Conservation (phyloP, 92 coral and sea anemone genomes). For the Epizoanthus stellaris region DNA sequence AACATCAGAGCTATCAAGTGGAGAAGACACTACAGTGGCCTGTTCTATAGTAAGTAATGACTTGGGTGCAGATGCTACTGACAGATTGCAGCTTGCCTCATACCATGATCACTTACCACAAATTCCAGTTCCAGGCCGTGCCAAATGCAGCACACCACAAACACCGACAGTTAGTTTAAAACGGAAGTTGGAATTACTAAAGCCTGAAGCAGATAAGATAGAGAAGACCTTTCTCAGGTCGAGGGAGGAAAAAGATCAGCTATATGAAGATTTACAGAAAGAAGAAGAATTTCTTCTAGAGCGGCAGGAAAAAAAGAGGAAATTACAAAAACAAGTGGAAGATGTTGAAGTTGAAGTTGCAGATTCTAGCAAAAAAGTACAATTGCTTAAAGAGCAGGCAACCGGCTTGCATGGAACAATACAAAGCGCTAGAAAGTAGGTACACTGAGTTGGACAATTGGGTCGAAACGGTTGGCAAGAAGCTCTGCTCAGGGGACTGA, state of each 20-base stretch:
- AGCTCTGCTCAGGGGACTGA: not conserved
- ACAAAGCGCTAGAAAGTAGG: not conserved
- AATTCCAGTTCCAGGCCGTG: not conserved
- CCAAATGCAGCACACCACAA: not conserved
- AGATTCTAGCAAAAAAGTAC: not conserved
- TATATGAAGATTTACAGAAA: not conserved
- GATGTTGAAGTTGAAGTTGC: conserved; percentile 4
- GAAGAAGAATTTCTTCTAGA: not conserved
- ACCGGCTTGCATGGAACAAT: not conserved
- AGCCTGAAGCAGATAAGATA: not conserved
- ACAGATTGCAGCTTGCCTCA: conserved; percentile 2
- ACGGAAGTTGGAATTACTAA: conserved; percentile 22
- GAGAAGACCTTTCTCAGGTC: not conserved
- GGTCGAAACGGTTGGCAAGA: conserved; percentile 8
- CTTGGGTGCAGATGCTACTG: not conserved
- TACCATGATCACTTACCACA: not conserved
- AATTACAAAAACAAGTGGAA: conserved; percentile 4
- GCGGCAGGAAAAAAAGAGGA: not conserved
- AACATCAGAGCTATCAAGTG: not conserved
- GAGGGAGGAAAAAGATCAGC: not conserved
- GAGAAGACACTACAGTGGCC: too few relatives aligned
- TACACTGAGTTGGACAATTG: not conserved
- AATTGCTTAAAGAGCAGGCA: not conserved
- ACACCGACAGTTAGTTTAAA: not conserved
- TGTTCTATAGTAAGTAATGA: too few relatives aligned